Base-by-base conservation (phyloP, 2,113 vertebrate species). In the Gymnocephalus cernua region DNA sequence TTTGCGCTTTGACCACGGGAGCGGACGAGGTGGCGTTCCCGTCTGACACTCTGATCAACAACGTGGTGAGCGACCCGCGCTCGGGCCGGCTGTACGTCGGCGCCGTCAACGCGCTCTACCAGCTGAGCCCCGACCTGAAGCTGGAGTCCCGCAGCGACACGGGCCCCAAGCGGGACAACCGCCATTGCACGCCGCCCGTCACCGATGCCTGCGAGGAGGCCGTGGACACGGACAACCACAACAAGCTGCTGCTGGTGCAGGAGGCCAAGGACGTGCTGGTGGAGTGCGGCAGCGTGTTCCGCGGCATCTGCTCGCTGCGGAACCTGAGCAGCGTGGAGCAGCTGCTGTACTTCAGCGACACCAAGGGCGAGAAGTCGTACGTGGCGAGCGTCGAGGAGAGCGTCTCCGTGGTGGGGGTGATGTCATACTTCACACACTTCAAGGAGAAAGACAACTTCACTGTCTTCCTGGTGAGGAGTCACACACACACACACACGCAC, bases 361-460 rank as follows among this genome's bases (percentile, higher is more conserved):
- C 91, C 85, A 96, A 97, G 0, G 98, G 97, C 0, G 98, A 99
- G 88, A 97, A 97, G 91, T 97, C 98, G 1, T 99, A 99, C 32
- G 98, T 99, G 89, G 97, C 96, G 75, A 99, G 97, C 80, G 96
- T 96, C 0, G 97, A 99, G 14, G 95, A 97, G 91, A 50, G 88
- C 0, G 95, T 99, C 57, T 93, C 96, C 0, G 98, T 97, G 0
- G 98, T 99, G 71, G 98, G 97, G 27, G 93, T 98, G 72, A 96
- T 98, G 91, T 97, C 97, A 0, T 92, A 92, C 61, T 89, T 93
- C 56, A 27, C 0, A n/a, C n/a, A n/a, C n/a, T n/a, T n/a, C 13
- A 88, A 76, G 18, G 91, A 89, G 0, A 32, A 12, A 0, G 25
- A 68, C 1, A 90, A 86, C 44, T 80, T 93, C 48, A 93, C 47